Percentiles rank a stretch among this genome's conserved stretches.
Evolutionary conservation across 2,797 vertebrate species (phyloP).

Genomic region (Rhinogobio ventralis): DNA sequence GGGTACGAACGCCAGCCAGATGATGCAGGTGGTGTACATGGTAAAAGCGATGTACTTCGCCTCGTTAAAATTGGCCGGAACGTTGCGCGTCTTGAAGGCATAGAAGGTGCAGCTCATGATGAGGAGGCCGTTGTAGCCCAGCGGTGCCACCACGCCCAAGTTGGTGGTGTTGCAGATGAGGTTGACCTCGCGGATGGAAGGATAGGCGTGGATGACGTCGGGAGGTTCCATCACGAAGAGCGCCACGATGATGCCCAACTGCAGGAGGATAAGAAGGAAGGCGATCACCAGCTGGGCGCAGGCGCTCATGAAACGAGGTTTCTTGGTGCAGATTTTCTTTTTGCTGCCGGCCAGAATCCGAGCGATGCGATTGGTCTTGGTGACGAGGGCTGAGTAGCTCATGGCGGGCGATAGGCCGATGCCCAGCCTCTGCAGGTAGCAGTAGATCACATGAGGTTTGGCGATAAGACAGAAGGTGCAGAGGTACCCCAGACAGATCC

Average conservation of each 20-base stretch:
- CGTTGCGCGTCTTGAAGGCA: conserved; percentile 98
- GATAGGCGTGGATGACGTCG: conserved; percentile 92
- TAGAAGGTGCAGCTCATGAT: conserved; percentile 99
- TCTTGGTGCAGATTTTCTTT: conserved; percentile 92
- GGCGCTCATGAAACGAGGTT: conserved; percentile 90
- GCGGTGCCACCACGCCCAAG: conserved; percentile 92
- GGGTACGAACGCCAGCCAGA: conserved; percentile 98
- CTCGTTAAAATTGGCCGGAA: conserved; percentile 98
- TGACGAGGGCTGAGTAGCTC: conserved; percentile 97
- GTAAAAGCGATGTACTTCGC: conserved; percentile 99
- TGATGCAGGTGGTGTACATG: conserved; percentile 99
- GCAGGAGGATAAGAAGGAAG: conserved; percentile 86
- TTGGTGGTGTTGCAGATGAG: conserved; percentile 97
- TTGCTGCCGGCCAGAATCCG: conserved; percentile 90
- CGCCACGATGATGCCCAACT: conserved; percentile 86
- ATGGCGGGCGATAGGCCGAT: conserved; percentile 96
- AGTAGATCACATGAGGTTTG: conserved; percentile 92
- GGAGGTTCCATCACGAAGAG: conserved; percentile 90
- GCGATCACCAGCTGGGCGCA: conserved; percentile 89
- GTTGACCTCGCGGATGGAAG: conserved; percentile 95
- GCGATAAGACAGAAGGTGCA: conserved; percentile 97
- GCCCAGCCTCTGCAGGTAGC: conserved; percentile 94
- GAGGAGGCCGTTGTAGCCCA: conserved; percentile 95
- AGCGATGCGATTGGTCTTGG: conserved; percentile 92
- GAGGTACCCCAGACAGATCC: conserved; percentile 95